phyloP scores from a whole-genome alignment of 2,888 invertebrate genomes.

The Noctua janthina region DNA sequence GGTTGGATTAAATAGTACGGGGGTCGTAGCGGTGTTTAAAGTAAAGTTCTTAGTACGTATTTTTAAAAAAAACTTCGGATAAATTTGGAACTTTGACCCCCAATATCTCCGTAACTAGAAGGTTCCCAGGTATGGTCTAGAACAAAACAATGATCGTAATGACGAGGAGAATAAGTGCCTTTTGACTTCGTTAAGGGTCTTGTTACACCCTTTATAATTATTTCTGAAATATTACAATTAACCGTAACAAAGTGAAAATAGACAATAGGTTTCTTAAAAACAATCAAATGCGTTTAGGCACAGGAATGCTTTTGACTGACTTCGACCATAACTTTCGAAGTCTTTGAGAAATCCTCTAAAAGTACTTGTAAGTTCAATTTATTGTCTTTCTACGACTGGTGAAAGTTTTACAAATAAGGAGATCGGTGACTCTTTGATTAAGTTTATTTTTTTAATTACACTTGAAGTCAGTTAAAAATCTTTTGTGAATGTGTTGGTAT shows the following conservation, averaged over 20 bases:
- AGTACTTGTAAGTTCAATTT: neutral
- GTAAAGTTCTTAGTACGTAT: too few species aligned
- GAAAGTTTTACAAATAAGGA: neutral
- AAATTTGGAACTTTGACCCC: too few species aligned
- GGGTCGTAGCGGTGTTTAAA: too few species aligned
- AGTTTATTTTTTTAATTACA: conserved; percentile 1
- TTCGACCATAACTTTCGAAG: neutral
- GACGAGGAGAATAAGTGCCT: too few species aligned
- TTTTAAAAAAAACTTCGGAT: too few species aligned
- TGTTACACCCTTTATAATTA: too few species aligned
- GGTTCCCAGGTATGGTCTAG: too few species aligned
- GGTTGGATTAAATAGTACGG: too few species aligned
- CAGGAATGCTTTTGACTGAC: conserved; percentile 3
- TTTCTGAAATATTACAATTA: neutral
- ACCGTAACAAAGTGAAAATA: neutral
- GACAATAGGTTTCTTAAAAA: neutral
- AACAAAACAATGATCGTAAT: too few species aligned
- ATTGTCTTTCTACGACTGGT: neutral
- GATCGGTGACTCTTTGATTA: neutral
- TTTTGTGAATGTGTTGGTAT: neutral
- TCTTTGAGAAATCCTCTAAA: neutral
- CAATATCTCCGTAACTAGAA: too few species aligned
- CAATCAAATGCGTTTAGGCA: neutral
- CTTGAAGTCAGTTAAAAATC: neutral
- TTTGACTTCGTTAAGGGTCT: too few species aligned